phyloP scores from a whole-genome alignment of 2,888 invertebrate species.

The Macrosoma leucophasiata region DNA sequence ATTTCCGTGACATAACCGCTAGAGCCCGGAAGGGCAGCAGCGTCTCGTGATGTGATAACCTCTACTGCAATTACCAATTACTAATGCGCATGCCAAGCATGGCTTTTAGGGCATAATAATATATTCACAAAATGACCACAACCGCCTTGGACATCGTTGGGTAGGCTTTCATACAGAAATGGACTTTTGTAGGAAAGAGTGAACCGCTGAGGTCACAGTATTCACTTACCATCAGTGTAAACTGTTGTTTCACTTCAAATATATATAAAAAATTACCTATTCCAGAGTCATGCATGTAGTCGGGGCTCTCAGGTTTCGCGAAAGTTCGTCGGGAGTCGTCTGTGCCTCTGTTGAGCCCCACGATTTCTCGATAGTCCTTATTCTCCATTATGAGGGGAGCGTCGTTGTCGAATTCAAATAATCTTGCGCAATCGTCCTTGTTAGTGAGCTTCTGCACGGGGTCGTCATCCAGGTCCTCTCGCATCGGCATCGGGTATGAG shows the following conservation, averaged over 20 bases:
- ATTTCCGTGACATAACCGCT: too few relatives aligned
- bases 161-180: too few relatives aligned
- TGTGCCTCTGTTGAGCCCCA: constrained; percentile 66
- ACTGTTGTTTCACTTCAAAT: neutral
- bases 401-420: constrained; percentile 77
- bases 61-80: too few relatives aligned
- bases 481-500: constrained; percentile 40
- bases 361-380: constrained; percentile 65
- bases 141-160: too few relatives aligned
- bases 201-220: too few relatives aligned
- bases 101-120: too few relatives aligned
- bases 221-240: too few relatives aligned
- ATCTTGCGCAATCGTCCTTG: constrained; percentile 65
- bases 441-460: constrained; percentile 61
- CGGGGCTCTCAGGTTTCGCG: constrained; percentile 67
- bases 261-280: constrained; percentile 46
- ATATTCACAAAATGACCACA: too few relatives aligned
- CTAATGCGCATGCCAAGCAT: too few relatives aligned
- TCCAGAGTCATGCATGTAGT: constrained; percentile 74
- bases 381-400: constrained; percentile 69
- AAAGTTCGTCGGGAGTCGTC: constrained; percentile 69
- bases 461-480: constrained; percentile 51
- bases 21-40: too few relatives aligned
- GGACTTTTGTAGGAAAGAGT: too few relatives aligned
- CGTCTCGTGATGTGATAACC: too few relatives aligned